phyloP scores from a whole-genome alignment of 1,140 invertebrate genomes.

The Batillaria attramentaria region DNA sequence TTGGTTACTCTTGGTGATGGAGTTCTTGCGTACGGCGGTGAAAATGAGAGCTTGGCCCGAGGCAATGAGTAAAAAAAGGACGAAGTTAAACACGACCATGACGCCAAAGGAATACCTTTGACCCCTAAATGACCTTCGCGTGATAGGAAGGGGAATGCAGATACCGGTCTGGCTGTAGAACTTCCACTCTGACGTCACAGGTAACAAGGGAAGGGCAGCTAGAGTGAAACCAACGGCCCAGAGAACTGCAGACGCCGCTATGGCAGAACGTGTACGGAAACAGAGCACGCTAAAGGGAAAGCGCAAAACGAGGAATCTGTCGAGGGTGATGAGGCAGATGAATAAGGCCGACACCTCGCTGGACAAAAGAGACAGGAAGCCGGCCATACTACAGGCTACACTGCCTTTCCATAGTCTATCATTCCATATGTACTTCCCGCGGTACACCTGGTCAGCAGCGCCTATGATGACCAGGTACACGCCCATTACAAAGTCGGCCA shows the following conservation, averaged over 20 bases:
- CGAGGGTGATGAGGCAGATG: not conserved
- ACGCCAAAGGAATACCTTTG: slow-evolving; percentile 3
- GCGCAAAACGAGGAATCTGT: not conserved
- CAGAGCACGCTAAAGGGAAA: not conserved
- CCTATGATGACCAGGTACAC: not conserved
- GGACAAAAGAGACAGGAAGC: slow-evolving; percentile 8
- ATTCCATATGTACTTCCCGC: not conserved
- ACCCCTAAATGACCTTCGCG: not conserved
- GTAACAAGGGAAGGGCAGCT: not conserved
- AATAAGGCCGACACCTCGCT: not conserved
- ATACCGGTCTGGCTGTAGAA: slow-evolving; percentile 15
- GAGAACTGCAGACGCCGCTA: not conserved
- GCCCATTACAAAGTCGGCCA: slow-evolving; percentile 7
- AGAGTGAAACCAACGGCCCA: not conserved
- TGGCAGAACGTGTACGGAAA: not conserved
- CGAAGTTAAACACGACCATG: slow-evolving; percentile 42
- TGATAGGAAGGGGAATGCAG: slow-evolving; percentile 5
- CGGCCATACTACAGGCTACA: not conserved
- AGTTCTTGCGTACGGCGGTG: too few relatives aligned
- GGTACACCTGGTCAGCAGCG: not conserved
- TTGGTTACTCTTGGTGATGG: too few relatives aligned
- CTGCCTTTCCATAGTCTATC: not conserved
- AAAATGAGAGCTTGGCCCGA: slow-evolving; percentile 43
- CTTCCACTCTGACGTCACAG: not conserved
- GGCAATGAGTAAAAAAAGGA: slow-evolving; percentile 24